Evolutionary conservation across 2,797 vertebrate genomes (phyloP).

Genomic region (Xenops minutus): DNA sequence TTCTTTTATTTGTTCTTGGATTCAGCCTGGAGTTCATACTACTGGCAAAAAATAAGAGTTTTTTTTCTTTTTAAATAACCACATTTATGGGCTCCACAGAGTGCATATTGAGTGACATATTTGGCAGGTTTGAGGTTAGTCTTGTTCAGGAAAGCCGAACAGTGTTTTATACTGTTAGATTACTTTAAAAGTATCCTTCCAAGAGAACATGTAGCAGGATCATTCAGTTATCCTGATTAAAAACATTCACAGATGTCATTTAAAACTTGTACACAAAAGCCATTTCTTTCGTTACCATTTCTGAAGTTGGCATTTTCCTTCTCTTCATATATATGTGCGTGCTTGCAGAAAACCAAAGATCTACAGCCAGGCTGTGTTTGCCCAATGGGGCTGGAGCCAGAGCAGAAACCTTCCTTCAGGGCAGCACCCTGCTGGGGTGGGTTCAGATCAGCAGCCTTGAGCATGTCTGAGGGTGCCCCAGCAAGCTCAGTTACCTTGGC

Average conservation of each 20-base stretch:
- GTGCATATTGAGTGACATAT: neutral
- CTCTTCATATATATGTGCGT: neutral
- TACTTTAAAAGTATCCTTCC: slow-evolving; percentile 19
- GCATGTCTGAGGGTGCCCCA: neutral
- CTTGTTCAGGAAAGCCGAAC: neutral
- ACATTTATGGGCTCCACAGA: neutral
- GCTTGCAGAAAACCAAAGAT: accelerated
- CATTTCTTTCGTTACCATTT: neutral
- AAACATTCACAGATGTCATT: neutral
- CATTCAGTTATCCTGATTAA: neutral
- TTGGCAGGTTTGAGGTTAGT: neutral
- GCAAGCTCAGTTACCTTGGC: neutral
- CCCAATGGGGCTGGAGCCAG: neutral
- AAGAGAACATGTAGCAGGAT: neutral
- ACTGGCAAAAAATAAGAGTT: neutral
- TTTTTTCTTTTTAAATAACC: neutral
- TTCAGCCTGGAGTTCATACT: neutral
- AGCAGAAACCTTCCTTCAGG: neutral
- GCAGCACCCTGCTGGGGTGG: neutral
- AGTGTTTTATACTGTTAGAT: slow-evolving; percentile 30
- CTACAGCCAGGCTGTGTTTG: neutral
- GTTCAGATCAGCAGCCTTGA: neutral
- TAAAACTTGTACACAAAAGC: neutral
- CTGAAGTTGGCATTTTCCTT: neutral
- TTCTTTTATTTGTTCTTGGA: neutral